These are phyloP conservation scores for Heliconius melpomene DNA, from an alignment of 1,140 invertebrate species.

Conservation along the genomic window DNA sequence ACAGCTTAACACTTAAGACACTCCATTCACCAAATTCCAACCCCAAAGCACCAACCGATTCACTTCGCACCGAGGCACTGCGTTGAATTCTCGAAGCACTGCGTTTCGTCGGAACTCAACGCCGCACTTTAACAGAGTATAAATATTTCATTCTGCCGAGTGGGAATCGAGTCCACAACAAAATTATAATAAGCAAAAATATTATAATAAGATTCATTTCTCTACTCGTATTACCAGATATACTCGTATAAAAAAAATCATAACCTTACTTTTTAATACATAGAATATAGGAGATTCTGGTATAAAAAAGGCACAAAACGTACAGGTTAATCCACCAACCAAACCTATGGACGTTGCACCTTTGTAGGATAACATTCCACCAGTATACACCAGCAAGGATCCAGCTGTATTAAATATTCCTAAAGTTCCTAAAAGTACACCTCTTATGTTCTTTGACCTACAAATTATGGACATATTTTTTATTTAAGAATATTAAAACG, in stretches of 20 bases:
- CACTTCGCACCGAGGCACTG: too few species aligned
- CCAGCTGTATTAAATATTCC: constrained; percentile 35
- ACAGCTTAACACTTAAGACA: too few species aligned
- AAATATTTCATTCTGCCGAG: too few species aligned
- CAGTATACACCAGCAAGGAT: constrained; percentile 7
- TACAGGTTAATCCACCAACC: constrained; percentile 37
- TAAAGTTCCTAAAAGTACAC: constrained; percentile 32
- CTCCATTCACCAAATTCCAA: too few species aligned
- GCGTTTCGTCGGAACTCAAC: too few species aligned
- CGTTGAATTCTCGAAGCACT: too few species aligned
- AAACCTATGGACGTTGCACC: constrained; percentile 42
- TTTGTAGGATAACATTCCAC: constrained; percentile 16
- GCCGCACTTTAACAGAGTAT: not conserved
- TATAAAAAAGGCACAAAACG: constrained; percentile 42
- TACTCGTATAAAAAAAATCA: not conserved
- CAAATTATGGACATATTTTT: not conserved
- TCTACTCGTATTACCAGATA: not conserved
- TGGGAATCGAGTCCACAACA: too few species aligned
- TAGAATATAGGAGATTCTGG: constrained; percentile 57
- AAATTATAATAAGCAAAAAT: not conserved
- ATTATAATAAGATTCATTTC: not conserved
- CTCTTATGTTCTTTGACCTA: constrained; percentile 40
- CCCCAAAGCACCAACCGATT: too few species aligned
- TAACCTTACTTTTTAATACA: constrained; percentile 51
- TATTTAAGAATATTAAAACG: too few species aligned